Percentiles rank a stretch among this genome's conserved stretches.
Evolutionary conservation across 2,888 invertebrate species (phyloP).

Genomic region (Aspidiotus destructor): DNA sequence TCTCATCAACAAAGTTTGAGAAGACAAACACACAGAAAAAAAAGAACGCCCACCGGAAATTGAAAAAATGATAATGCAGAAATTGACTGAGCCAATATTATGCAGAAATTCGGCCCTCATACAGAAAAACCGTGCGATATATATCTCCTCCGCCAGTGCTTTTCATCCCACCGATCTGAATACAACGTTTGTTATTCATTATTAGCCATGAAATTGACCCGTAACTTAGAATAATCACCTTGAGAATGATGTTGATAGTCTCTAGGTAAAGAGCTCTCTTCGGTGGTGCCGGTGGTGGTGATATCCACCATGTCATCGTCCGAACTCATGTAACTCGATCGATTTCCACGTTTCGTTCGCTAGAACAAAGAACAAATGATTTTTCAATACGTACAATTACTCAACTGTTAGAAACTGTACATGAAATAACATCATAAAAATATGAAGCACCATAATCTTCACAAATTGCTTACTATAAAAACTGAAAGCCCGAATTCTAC

Average conservation of each 20-base stretch:
- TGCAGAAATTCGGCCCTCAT: too few relatives aligned
- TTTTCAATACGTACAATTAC: background rate
- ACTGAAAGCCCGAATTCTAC: too few relatives aligned
- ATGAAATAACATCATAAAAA: too few relatives aligned
- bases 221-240: conserved; percentile 6
- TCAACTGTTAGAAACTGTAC: background rate
- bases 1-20: too few relatives aligned
- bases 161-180: background rate
- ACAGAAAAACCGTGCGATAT: too few relatives aligned
- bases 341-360: conserved; percentile 21
- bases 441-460: too few relatives aligned
- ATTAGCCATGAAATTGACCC: background rate
- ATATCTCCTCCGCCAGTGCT: too few relatives aligned
- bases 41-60: too few relatives aligned
- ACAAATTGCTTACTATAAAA: too few relatives aligned
- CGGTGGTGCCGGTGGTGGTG: conserved; percentile 47
- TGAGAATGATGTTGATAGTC: conserved; percentile 37
- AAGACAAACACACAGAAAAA: too few relatives aligned
- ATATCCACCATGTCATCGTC: conserved; percentile 62
- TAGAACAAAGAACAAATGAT: background rate
- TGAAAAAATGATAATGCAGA: too few relatives aligned
- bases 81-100: too few relatives aligned
- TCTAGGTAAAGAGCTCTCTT: conserved; percentile 37
- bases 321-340: conserved; percentile 40
- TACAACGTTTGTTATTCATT: background rate